Evolutionary conservation across 1,140 invertebrate species (phyloP), one percentile per base, ranked within the genome.

Genomic region (Aleiodes sp.): DNA sequence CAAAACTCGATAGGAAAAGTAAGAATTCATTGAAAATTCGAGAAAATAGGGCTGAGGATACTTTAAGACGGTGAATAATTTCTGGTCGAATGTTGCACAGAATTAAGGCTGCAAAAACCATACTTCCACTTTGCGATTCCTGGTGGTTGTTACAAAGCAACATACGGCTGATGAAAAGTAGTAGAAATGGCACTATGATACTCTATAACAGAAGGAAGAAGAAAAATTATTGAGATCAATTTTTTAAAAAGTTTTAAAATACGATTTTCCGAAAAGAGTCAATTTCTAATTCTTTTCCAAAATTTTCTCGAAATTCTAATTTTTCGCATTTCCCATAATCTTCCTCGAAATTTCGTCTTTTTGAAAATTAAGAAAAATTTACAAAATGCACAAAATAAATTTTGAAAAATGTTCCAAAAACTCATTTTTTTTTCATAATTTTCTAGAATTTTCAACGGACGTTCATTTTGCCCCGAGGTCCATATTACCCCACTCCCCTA

Each of bases 1-100:
- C 59, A 64, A 76, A 77, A 26, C 70, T 76, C 24, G 74, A 74
- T 46, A 79, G 71, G 62, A 77, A 79, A n/a, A 77, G 10, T 8
- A 73, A 62, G 60, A 77, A 70, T 39, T 77, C 73, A 46, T 64
- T 67, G 14, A 37, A 29, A 14, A 67, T 21, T 61, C 33, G 61
- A 29, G 10, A 65, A 4, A 37, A 68, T 28, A 73, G 46, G 16
- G 35, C 61, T 0, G 72, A 31, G 2, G 76, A 14, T 33, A 33
- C 43, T 62, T 68, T 70, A 0, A 78, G 29, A 41, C 26, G 63
- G 19, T 70, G 52, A 14, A 70, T 70, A 26, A 76, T 46, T 39
- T 71, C 70, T n/a, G 73, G 70, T 29, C 70, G 70, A 12, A 79
- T 59, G 56, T 76, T 80, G 35, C 73, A 76, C 28, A 80, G 64